Conservation (phyloP, 1,140 invertebrate species). For the Trinorchestia longiramus region DNA sequence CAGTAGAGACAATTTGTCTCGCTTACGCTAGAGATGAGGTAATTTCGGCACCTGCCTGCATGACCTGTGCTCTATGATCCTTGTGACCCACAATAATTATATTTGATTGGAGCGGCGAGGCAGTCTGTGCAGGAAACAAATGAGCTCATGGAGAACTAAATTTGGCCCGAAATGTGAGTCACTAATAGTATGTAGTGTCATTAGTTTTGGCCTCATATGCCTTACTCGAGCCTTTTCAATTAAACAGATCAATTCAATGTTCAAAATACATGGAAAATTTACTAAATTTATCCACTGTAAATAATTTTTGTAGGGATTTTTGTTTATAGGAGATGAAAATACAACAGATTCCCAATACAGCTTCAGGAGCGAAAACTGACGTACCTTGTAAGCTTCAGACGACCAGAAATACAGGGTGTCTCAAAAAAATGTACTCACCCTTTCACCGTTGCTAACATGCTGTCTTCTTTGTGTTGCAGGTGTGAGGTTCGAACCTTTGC, state of each 20-base stretch:
- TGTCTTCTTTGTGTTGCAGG: too few relatives aligned
- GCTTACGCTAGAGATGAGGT: constrained; percentile 7
- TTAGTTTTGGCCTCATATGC: not conserved
- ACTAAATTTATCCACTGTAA: not conserved
- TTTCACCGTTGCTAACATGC: too few relatives aligned
- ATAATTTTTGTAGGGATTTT: not conserved
- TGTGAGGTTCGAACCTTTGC: too few relatives aligned
- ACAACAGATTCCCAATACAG: not conserved
- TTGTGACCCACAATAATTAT: not conserved
- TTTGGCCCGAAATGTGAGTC: not conserved
- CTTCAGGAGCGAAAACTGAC: not conserved
- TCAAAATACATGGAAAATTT: not conserved
- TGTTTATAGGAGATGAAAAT: not conserved
- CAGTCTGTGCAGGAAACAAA: not conserved
- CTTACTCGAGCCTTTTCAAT: not conserved
- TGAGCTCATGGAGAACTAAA: not conserved
- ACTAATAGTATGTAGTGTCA: not conserved
- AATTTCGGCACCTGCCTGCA: not conserved
- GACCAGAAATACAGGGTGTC: too few relatives aligned
- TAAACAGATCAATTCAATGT: not conserved
- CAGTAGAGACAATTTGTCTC: constrained; percentile 45
- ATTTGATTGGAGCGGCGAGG: not conserved
- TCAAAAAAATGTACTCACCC: not conserved
- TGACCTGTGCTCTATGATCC: not conserved
- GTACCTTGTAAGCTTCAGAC: too few relatives aligned